Evolutionary conservation across 1,140 invertebrate species (phyloP).

Genomic region (Spodoptera litura): DNA sequence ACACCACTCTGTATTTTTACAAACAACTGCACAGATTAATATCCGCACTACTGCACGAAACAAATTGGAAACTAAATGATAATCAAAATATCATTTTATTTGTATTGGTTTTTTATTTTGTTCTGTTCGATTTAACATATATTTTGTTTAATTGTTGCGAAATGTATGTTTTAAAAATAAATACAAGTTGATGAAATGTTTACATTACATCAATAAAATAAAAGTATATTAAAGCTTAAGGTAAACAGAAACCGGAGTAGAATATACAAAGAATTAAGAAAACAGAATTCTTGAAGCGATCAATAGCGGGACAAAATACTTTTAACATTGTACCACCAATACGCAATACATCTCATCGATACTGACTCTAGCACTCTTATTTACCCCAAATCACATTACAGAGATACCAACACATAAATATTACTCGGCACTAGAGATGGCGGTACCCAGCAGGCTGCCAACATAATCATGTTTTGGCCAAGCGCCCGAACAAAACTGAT

Average conservation of each 20-base stretch:
- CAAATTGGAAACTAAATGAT: slow-evolving; percentile 9
- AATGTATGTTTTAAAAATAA: too few species aligned
- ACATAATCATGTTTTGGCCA: slow-evolving; percentile 51
- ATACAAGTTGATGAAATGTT: too few species aligned
- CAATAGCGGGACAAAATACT: too few species aligned
- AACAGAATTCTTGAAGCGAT: too few species aligned
- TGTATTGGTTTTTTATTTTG: too few species aligned
- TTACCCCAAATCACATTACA: slow-evolving; percentile 12
- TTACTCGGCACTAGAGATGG: background rate
- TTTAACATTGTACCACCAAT: background rate
- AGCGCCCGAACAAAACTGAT: slow-evolving; percentile 48
- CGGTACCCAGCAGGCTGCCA: slow-evolving; percentile 28
- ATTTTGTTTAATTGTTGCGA: too few species aligned
- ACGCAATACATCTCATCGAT: background rate
- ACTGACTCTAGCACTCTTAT: background rate
- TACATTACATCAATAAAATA: too few species aligned
- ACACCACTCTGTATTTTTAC: slow-evolving; percentile 21
- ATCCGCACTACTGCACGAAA: slow-evolving; percentile 1
- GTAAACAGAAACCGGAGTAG: too few species aligned
- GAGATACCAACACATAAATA: slow-evolving; percentile 20
- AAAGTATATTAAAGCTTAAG: too few species aligned
- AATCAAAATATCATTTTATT: background rate
- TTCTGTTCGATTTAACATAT: too few species aligned
- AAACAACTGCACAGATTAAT: slow-evolving; percentile 41
- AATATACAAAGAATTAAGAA: too few species aligned